These are phyloP conservation scores for Salmo trutta DNA, from an alignment of 2,797 vertebrate species.

Conservation along the genomic window DNA sequence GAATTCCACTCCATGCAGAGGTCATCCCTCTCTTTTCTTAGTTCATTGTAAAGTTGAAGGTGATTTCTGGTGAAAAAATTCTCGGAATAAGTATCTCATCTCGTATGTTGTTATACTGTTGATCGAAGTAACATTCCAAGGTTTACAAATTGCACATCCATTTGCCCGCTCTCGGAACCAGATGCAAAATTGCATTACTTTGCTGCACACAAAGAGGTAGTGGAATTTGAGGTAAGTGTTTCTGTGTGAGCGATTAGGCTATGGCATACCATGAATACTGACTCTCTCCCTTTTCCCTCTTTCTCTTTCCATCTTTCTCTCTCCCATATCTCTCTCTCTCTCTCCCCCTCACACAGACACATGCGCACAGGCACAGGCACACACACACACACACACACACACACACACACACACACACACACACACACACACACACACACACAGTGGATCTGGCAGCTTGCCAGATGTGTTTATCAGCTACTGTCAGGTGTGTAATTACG, in stretches of 20 bases:
- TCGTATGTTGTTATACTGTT: not conserved
- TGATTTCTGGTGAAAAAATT: not conserved
- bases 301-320: not conserved
- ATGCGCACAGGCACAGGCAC: not conserved
- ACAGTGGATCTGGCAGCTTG: not conserved
- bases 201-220: constrained; percentile 33
- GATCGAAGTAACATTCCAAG: not conserved
- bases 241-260: constrained; percentile 4
- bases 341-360: not conserved
- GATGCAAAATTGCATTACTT: constrained; percentile 50
- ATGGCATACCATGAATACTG: constrained; percentile 14
- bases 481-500: constrained; percentile 45
- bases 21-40: not conserved
- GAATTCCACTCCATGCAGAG: not conserved
- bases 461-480: constrained; percentile 18
- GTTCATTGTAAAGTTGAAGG: too few species aligned
- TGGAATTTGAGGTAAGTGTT: constrained; percentile 43
- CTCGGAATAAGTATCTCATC: not conserved
- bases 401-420: not conserved
- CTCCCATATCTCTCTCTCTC: not conserved
- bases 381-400: not conserved
- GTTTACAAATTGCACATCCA: not conserved
- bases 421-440: not conserved
- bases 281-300: not conserved
- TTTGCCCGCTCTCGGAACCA: not conserved